These are phyloP conservation scores for Neofelis nebulosa DNA, from an alignment of 2,113 vertebrate species.

Conservation along the genomic window DNA sequence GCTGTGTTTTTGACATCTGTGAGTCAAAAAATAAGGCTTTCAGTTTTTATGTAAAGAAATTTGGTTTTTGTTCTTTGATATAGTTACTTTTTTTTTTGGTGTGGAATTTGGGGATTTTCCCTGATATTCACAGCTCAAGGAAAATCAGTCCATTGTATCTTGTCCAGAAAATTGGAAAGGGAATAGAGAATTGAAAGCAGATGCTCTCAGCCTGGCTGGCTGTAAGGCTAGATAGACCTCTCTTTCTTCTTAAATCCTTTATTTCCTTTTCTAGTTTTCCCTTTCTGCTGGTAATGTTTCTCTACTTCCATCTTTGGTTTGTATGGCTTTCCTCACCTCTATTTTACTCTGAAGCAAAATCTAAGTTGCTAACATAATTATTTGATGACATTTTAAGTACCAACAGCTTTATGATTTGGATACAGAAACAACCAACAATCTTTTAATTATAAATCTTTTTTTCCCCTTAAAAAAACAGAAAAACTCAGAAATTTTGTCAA, in stretches of 20 bases:
- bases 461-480: slow-evolving; percentile 78
- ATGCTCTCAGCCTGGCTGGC: neutral
- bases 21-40: neutral
- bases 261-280: neutral
- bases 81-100: neutral
- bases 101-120: neutral
- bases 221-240: neutral
- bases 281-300: neutral
- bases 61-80: neutral
- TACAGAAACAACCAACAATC: neutral
- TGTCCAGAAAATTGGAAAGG: neutral
- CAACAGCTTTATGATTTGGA: neutral
- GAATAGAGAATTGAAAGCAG: neutral
- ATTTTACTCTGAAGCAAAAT: neutral
- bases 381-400: slow-evolving; percentile 2
- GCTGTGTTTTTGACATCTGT: neutral
- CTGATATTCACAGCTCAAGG: neutral
- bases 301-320: neutral
- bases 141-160: neutral
- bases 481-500: slow-evolving; percentile 87
- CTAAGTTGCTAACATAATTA: neutral
- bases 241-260: neutral
- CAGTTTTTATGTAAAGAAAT: neutral
- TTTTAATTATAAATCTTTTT: slow-evolving; percentile 48
- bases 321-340: neutral